Base-by-base conservation (phyloP, 2,797 vertebrate species). In the Parotocinclus haroldoi region DNA sequence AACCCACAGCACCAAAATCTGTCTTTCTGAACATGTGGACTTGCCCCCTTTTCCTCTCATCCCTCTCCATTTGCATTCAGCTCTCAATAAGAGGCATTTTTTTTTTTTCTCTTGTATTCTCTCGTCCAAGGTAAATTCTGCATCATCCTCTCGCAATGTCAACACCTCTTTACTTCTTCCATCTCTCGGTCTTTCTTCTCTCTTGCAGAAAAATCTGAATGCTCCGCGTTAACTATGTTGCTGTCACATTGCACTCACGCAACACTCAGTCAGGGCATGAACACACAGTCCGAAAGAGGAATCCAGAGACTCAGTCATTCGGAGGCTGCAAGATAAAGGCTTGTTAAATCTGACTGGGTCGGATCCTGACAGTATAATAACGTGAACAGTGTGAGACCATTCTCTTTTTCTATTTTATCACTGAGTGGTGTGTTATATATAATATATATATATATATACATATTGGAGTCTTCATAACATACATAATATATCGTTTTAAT, bases 181-280 rank as follows among this genome's bases (percentile, higher is more conserved):
- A 45, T 40, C 42, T n/a, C 16, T 55, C n/a, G 55, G 8, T 49
- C n/a, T 37, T 37, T 52, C 55, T 37, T 38, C 19, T 17, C 40
- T 48, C 36, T 61, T 60, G 8, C 6, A 4, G 57, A 38, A 16
- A 44, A 54, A 64, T 60, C 50, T 10, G 53, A 63, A 59, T 37
- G 54, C 66, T 68, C 66, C 39, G 67, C 67, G 59, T 69, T 57
- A 56, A 62, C 67, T 63, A 37, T 59, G 56, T 13, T 38, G 67
- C 59, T 69, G 67, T 69, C 52, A 62, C 51, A 62, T 57, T 49
- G 45, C 59, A 42, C 53, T 38, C 52, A 17, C 46, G 18, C 45
- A 49, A 14, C 44, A 63, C 58, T 69, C 67, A 62, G 52, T 62
- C 67, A 69, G 52, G 16, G 45, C 19, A 69, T 50, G 53, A 62